Percentiles rank a stretch among this genome's conserved stretches.
These are phyloP conservation scores for Nomada fucata DNA, from an alignment of 2,888 invertebrate species.

Conservation along the genomic window DNA sequence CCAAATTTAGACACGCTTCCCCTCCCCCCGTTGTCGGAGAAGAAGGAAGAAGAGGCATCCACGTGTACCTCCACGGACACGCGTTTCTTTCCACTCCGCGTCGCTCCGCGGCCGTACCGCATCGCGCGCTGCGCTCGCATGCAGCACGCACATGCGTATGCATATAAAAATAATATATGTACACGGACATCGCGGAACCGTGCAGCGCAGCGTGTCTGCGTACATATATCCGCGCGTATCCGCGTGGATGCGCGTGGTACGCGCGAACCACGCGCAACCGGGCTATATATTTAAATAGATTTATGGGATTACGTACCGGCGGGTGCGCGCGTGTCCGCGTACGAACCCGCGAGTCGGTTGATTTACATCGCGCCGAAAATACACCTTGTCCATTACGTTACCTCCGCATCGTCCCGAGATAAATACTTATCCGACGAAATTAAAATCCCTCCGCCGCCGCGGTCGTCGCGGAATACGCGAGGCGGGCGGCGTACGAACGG, in stretches of 20 bases:
- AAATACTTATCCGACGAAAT: conserved; percentile 58
- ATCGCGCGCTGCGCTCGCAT: neutral
- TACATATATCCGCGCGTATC: neutral
- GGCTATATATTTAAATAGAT: conserved; percentile 59
- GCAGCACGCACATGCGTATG: too few relatives aligned
- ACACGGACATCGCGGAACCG: neutral
- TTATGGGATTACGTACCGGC: conserved; percentile 27
- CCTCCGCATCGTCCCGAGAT: conserved; percentile 42
- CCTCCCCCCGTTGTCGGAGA: conserved; percentile 65
- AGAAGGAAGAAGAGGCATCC: conserved; percentile 54
- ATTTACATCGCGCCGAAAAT: conserved; percentile 60
- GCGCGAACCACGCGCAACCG: conserved; percentile 15
- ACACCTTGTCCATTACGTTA: conserved; percentile 59
- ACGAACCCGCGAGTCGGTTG: conserved; percentile 38
- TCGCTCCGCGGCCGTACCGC: neutral
- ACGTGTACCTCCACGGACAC: conserved; percentile 45
- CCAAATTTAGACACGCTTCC: conserved; percentile 79
- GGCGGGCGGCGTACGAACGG: too few relatives aligned
- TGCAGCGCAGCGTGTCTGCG: neutral
- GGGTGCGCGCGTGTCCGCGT: neutral
- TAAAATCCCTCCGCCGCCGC: conserved; percentile 42
- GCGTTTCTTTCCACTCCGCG: neutral
- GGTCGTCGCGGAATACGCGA: neutral
- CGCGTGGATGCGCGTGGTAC: too few relatives aligned
- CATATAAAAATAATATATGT: too few relatives aligned